A percentile compares a stretch with the other conserved stretches of the same genome.
Evolutionary conservation across 2,888 invertebrate genomes (phyloP).

Genomic region (Pristionchus exspectatus): DNA sequence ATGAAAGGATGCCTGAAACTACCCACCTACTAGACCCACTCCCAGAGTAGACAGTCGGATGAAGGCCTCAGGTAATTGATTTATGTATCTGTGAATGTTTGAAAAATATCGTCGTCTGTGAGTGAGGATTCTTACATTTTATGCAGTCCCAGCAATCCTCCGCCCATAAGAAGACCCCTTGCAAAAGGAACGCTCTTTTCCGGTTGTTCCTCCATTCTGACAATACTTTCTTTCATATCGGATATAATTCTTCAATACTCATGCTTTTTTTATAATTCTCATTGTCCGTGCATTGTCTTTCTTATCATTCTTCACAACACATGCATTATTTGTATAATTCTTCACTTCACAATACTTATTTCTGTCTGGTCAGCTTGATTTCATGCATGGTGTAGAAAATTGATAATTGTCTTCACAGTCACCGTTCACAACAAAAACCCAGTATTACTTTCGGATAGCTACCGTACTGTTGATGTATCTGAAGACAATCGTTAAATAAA

Average conservation of each 20-base stretch:
- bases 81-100: slow-evolving; percentile 4
- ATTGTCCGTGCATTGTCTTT: no score
- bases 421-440: slow-evolving; percentile 16
- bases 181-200: not conserved
- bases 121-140: not conserved
- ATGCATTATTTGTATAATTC: no score
- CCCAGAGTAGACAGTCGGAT: slow-evolving; percentile 55
- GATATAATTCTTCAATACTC: no score
- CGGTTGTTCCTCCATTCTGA: not conserved
- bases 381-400: no score
- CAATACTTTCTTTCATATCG: no score
- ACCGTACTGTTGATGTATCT: slow-evolving; percentile 6
- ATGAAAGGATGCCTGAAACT: not conserved
- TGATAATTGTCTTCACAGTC: not conserved
- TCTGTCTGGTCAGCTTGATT: no score
- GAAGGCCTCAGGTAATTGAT: slow-evolving; percentile 41
- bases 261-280: no score
- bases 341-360: no score
- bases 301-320: no score
- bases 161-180: not conserved
- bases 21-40: slow-evolving; percentile 64
- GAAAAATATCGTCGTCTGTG: not conserved
- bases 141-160: slow-evolving; percentile 26
- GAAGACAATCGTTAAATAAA: not conserved
- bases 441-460: not conserved